Conservation (phyloP, 2,113 vertebrate species). For the Eira barbara region DNA sequence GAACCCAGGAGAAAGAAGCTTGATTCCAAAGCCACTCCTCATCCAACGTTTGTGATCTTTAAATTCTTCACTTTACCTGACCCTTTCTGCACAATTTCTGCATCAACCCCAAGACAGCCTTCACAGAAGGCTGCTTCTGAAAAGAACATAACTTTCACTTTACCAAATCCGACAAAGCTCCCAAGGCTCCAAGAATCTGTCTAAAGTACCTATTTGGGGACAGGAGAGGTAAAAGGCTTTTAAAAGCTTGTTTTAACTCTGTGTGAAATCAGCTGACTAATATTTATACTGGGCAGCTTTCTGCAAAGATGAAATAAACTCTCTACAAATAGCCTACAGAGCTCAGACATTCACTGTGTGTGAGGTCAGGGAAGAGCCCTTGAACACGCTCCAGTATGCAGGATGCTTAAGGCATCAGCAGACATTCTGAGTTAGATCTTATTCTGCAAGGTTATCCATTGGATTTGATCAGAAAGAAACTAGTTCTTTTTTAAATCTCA, state of each 20-base stretch:
- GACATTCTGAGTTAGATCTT: conserved; percentile 67
- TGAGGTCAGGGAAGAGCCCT: conserved; percentile 35
- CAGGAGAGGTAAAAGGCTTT: conserved; percentile 61
- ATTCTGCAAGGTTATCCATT: conserved; percentile 56
- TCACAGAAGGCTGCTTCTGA: not conserved
- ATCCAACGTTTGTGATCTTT: not conserved
- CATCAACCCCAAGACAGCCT: conserved; percentile 23
- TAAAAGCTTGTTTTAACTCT: conserved; percentile 73
- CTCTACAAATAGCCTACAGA: conserved; percentile 61
- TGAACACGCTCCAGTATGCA: conserved; percentile 47
- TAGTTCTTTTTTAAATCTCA: conserved; percentile 67
- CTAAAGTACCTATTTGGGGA: conserved; percentile 51
- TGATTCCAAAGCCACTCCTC: not conserved
- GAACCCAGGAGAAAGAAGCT: not conserved
- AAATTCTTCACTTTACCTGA: not conserved
- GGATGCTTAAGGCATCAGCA: conserved; percentile 41
- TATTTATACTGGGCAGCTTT: conserved; percentile 65
- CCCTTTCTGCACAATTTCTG: not conserved
- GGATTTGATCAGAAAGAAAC: conserved; percentile 69
- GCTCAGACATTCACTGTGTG: conserved; percentile 47
- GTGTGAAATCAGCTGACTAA: conserved; percentile 62
- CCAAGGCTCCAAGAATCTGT: conserved; percentile 50
- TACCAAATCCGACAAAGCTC: conserved; percentile 25
- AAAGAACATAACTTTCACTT: conserved; percentile 20
- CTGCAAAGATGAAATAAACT: conserved; percentile 72